These are phyloP conservation scores for Illadopsis cleaveri DNA, from an alignment of 2,113 vertebrate species.

Conservation along the genomic window DNA sequence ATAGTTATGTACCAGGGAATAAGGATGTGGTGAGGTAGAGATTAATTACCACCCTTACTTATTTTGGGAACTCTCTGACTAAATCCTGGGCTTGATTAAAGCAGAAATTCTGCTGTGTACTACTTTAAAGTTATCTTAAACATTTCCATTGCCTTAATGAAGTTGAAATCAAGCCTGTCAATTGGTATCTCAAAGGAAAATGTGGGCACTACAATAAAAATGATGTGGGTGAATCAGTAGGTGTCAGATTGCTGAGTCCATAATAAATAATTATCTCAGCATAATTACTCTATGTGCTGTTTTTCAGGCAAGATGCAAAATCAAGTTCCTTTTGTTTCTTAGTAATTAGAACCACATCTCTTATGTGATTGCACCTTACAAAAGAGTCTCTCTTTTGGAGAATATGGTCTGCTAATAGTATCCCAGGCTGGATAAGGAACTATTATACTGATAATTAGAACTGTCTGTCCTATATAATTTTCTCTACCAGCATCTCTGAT, in stretches of 20 bases:
- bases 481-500: not conserved
- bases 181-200: slow-evolving; percentile 51
- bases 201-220: slow-evolving; percentile 48
- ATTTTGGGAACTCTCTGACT: slow-evolving; percentile 18
- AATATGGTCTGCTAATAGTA: not conserved
- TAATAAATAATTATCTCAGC: slow-evolving; percentile 47
- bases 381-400: not conserved
- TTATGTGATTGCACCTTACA: not conserved
- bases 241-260: slow-evolving; percentile 50
- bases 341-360: slow-evolving; percentile 26
- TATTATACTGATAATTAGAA: not conserved
- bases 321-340: not conserved
- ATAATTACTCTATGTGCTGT: slow-evolving; percentile 27
- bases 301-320: slow-evolving; percentile 45
- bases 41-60: not conserved
- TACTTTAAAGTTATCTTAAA: not conserved
- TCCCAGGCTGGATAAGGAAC: not conserved
- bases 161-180: slow-evolving; percentile 1
- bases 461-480: not conserved
- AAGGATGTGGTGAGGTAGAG: not conserved
- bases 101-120: not conserved
- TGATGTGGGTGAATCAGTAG: slow-evolving; percentile 47
- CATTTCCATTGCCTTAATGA: not conserved
- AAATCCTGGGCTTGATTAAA: not conserved
- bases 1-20: not conserved